These are phyloP conservation scores for Sylvicapra grimmia DNA, from an alignment of 2,113 vertebrate genomes.

Conservation along the genomic window DNA sequence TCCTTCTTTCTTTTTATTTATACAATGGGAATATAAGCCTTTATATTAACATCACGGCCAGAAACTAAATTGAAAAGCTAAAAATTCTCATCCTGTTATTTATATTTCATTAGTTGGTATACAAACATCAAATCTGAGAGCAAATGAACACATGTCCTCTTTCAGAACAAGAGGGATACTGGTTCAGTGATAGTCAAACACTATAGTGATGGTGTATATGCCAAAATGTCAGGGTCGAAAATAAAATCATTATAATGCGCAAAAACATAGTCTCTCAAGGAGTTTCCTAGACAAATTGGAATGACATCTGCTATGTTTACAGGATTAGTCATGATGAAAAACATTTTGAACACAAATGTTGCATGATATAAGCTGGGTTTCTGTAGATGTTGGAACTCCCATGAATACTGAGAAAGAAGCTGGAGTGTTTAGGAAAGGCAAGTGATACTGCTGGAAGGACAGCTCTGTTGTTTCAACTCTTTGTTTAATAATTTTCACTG, in stretches of 20 bases:
- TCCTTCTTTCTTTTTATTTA: background rate
- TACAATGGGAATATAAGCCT: background rate
- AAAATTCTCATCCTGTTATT: background rate
- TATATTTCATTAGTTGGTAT: background rate
- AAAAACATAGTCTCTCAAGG: background rate
- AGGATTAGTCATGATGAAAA: background rate
- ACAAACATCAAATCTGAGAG: background rate
- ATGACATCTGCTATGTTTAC: background rate
- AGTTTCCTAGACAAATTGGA: background rate
- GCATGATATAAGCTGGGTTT: background rate
- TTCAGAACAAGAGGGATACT: background rate
- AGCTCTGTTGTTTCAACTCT: background rate
- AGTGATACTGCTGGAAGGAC: background rate
- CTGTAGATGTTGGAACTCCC: background rate
- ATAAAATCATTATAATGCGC: background rate
- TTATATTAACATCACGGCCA: background rate
- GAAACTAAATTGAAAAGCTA: conserved; percentile 8
- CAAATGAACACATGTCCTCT: background rate
- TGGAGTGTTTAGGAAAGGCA: background rate
- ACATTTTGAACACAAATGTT: background rate
- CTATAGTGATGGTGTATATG: background rate
- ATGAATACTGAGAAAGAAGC: background rate
- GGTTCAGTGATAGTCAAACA: background rate
- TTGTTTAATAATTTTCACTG: background rate
- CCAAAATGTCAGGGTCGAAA: background rate